These are phyloP conservation scores for Epinephelus lanceolatus DNA, from an alignment of 2,113 vertebrate species.

Conservation along the genomic window DNA sequence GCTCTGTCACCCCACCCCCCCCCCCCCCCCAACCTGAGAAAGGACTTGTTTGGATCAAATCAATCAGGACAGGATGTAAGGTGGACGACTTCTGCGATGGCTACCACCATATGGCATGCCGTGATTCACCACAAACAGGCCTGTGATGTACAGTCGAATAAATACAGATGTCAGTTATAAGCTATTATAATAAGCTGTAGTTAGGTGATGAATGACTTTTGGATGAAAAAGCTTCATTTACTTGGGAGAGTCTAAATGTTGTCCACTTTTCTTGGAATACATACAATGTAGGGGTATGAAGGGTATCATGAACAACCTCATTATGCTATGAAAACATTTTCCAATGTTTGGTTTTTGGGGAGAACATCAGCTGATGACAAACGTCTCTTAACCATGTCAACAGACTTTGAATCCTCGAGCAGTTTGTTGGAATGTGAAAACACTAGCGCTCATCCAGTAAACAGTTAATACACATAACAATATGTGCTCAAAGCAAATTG, in stretches of 20 bases:
- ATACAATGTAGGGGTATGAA: constrained; percentile 18
- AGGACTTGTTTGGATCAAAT: constrained; percentile 13
- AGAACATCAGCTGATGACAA: constrained; percentile 4
- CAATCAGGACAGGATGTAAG: constrained; percentile 42
- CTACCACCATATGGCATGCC: constrained; percentile 38
- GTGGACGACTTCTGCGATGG: constrained; percentile 40
- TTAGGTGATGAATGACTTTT: constrained; percentile 62
- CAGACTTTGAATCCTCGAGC: not conserved
- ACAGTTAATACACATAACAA: not conserved
- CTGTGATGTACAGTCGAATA: constrained; percentile 71
- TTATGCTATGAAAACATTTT: constrained; percentile 17
- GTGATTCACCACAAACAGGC: constrained; percentile 54
- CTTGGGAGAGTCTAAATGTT: constrained; percentile 62
- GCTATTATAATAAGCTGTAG: constrained; percentile 74
- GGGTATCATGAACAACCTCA: constrained; percentile 8
- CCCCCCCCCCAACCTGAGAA: not conserved
- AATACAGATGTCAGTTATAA: constrained; percentile 74
- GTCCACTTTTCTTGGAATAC: constrained; percentile 39
- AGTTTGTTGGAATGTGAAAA: constrained; percentile 1
- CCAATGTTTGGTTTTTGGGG: constrained; percentile 11
- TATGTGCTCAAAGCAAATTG: constrained; percentile 4
- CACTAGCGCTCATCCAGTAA: not conserved
- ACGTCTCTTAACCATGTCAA: not conserved
- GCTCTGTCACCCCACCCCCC: not conserved
- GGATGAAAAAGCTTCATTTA: constrained; percentile 48